Evolutionary conservation across 2,888 invertebrate species (phyloP).

Genomic region (Cephus spinipes): DNA sequence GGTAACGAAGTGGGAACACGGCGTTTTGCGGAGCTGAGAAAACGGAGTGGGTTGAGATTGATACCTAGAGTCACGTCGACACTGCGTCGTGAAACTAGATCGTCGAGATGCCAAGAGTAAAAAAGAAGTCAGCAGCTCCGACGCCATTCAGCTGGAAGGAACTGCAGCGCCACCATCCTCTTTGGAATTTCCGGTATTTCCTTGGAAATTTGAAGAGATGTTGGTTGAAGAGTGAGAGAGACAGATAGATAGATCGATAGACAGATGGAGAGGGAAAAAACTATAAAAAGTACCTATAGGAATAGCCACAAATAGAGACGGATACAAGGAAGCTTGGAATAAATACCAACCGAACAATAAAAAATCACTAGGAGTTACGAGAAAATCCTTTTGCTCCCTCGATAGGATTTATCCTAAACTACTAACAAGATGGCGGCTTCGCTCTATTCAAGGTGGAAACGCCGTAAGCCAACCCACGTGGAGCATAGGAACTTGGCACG

Average conservation of each 20-base stretch:
- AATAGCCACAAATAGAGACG: not conserved
- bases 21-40: constrained; percentile 53
- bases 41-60: constrained; percentile 56
- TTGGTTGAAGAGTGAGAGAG: constrained; percentile 15
- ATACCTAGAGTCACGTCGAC: constrained; percentile 60
- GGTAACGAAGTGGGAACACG: constrained; percentile 64
- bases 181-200: not conserved
- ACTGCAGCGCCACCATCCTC: not conserved
- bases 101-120: constrained; percentile 30
- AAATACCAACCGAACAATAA: too few species aligned
- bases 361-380: too few species aligned
- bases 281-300: not conserved
- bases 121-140: not conserved
- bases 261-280: not conserved
- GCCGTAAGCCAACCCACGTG: too few species aligned
- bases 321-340: constrained; percentile 11
- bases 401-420: too few species aligned
- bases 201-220: not conserved
- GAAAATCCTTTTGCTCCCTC: too few species aligned
- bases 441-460: too few species aligned
- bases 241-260: not conserved
- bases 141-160: not conserved
- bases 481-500: not conserved
- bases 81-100: constrained; percentile 57
- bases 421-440: too few species aligned